A percentile compares a stretch with the other conserved stretches of the same genome.
These are phyloP conservation scores for Scolopax rusticola DNA, from an alignment of 2,797 vertebrate genomes.

Conservation along the genomic window DNA sequence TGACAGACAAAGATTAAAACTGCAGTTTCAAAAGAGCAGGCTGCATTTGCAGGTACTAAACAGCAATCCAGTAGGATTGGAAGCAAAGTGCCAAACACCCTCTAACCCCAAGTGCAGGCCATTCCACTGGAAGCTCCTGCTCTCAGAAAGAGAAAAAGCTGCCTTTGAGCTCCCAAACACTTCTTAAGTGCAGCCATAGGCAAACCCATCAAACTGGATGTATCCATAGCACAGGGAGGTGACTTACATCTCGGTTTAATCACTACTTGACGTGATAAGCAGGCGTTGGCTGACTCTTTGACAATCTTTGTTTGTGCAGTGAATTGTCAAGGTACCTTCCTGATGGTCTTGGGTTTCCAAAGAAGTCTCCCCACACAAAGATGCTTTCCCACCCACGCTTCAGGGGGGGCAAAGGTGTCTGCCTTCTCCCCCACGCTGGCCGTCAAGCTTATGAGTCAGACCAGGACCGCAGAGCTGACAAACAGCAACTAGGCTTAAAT, in stretches of 20 bases:
- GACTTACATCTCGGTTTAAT: background rate
- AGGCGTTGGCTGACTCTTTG: background rate
- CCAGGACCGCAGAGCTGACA: background rate
- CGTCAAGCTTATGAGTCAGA: background rate
- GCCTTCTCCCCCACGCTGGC: background rate
- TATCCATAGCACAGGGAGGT: background rate
- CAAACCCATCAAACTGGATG: background rate
- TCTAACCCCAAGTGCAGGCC: background rate
- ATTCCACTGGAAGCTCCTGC: background rate
- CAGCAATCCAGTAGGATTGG: rapidly evolving
- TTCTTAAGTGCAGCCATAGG: background rate
- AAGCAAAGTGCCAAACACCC: background rate
- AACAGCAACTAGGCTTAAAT: background rate
- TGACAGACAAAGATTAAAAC: background rate
- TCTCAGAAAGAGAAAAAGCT: background rate
- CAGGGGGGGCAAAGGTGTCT: background rate
- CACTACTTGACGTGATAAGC: background rate
- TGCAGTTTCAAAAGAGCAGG: background rate
- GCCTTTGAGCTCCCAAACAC: background rate
- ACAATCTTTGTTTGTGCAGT: background rate
- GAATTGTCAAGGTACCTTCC: background rate
- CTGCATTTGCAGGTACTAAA: background rate
- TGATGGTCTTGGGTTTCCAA: background rate
- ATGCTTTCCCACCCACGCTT: background rate
- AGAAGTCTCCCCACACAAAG: background rate